Conservation (phyloP, 2,797 vertebrate genomes). For the Carcharodon carcharias region DNA sequence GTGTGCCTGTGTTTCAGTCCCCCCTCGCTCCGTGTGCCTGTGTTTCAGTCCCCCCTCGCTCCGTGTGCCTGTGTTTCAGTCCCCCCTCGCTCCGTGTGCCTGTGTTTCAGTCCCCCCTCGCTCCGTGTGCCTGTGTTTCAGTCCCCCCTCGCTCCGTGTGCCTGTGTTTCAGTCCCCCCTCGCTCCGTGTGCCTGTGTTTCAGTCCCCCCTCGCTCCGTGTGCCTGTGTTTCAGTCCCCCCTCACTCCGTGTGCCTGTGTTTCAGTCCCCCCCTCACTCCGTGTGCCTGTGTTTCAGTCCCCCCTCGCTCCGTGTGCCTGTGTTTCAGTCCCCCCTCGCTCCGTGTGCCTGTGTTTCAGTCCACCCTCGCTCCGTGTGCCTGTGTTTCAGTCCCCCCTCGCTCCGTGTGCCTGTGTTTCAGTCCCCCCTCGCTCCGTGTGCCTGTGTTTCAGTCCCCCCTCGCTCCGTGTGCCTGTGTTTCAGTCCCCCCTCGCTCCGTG, state of each 20-base stretch:
- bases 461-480: background rate
- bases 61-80: too few relatives aligned
- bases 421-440: background rate
- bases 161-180: too few relatives aligned
- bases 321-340: constrained; percentile 68
- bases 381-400: constrained; percentile 46
- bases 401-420: too few relatives aligned
- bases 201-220: background rate
- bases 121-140: too few relatives aligned
- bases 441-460: background rate
- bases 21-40: background rate
- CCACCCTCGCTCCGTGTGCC: constrained; percentile 60
- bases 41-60: too few relatives aligned
- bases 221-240: background rate
- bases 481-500: too few relatives aligned
- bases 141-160: too few relatives aligned
- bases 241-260: background rate
- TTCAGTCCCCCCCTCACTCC: too few relatives aligned
- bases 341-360: constrained; percentile 60
- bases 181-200: too few relatives aligned
- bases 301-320: constrained; percentile 60
- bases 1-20: accelerated
- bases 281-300: constrained; percentile 54
- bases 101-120: too few relatives aligned
- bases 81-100: background rate